A percentile compares a stretch with the other conserved stretches of the same genome.
Evolutionary conservation across 2,797 vertebrate genomes (phyloP).

Genomic region (Gobio occitaniae): DNA sequence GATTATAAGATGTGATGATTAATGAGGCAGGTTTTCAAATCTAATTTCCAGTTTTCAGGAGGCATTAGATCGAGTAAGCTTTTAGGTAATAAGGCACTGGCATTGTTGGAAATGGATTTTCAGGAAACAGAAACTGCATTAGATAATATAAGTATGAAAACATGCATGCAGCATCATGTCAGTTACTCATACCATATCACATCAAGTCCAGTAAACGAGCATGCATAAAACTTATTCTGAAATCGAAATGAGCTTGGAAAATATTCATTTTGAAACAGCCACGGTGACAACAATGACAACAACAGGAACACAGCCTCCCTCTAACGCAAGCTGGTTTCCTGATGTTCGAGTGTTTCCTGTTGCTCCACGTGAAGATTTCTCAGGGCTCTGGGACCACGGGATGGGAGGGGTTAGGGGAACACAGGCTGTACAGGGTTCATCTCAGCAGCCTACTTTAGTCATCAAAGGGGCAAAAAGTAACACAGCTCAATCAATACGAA

Average conservation of each 20-base stretch:
- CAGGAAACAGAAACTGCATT: slow-evolving; percentile 5
- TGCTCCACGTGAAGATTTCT: slow-evolving; percentile 67
- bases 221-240: slow-evolving; percentile 22
- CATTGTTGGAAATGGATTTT: slow-evolving; percentile 33
- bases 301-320: slow-evolving; percentile 74
- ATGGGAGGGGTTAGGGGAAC: slow-evolving; percentile 47
- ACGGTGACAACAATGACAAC: slow-evolving; percentile 65
- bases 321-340: slow-evolving; percentile 71
- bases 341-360: slow-evolving; percentile 73
- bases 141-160: not conserved
- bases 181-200: not conserved
- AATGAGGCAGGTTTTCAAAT: slow-evolving; percentile 44
- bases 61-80: slow-evolving; percentile 19
- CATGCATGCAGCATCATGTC: not conserved
- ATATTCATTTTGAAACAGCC: slow-evolving; percentile 52
- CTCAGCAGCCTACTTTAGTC: slow-evolving; percentile 57
- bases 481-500: slow-evolving; percentile 66
- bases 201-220: not conserved
- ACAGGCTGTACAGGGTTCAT: slow-evolving; percentile 53
- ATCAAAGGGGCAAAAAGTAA: slow-evolving; percentile 71
- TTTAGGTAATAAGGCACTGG: slow-evolving; percentile 3
- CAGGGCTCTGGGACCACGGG: slow-evolving; percentile 53
- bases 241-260: slow-evolving; percentile 33
- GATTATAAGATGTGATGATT: slow-evolving; percentile 44
- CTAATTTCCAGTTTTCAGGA: slow-evolving; percentile 45